phyloP scores from a whole-genome alignment of 2,113 vertebrate genomes.

The Phrynocephalus versicolor region DNA sequence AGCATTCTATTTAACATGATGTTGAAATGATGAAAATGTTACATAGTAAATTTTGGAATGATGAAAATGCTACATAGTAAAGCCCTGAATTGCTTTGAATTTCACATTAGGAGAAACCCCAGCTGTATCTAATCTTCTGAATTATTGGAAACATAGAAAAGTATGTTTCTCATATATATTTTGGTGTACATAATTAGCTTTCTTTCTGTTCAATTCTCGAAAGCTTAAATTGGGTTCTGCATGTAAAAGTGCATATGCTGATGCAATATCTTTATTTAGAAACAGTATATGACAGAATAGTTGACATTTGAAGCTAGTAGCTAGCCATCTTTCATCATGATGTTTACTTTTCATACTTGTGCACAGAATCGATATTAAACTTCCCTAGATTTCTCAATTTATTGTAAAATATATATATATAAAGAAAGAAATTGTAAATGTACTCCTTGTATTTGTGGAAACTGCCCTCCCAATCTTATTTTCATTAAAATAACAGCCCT shows the following conservation, averaged over 20 bases:
- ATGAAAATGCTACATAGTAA: slow-evolving; percentile 19
- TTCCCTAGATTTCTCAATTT: slow-evolving; percentile 70
- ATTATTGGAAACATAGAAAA: background rate
- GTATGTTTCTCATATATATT: background rate
- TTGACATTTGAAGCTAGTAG: slow-evolving; percentile 49
- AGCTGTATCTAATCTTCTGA: background rate
- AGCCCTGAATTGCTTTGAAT: background rate
- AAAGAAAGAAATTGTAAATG: slow-evolving; percentile 76
- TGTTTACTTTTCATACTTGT: slow-evolving; percentile 58
- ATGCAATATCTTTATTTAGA: slow-evolving; percentile 12
- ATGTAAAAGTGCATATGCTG: slow-evolving; percentile 24
- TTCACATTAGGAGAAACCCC: slow-evolving; percentile 22
- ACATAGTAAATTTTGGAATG: slow-evolving; percentile 27
- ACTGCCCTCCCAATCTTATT: slow-evolving; percentile 54
- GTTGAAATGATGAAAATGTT: slow-evolving; percentile 39
- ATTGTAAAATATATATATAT: slow-evolving; percentile 68
- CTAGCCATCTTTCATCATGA: slow-evolving; percentile 45
- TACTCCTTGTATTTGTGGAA: slow-evolving; percentile 65
- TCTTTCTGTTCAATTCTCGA: slow-evolving; percentile 17
- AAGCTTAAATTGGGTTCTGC: background rate
- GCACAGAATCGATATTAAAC: slow-evolving; percentile 67
- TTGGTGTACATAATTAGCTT: background rate
- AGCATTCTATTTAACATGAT: slow-evolving; percentile 19
- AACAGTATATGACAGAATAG: slow-evolving; percentile 15
- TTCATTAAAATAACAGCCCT: slow-evolving; percentile 9